Percentiles rank a stretch among this genome's conserved stretches.
Evolutionary conservation across 2,797 vertebrate species (phyloP).

Genomic region (Danio kyathit): DNA sequence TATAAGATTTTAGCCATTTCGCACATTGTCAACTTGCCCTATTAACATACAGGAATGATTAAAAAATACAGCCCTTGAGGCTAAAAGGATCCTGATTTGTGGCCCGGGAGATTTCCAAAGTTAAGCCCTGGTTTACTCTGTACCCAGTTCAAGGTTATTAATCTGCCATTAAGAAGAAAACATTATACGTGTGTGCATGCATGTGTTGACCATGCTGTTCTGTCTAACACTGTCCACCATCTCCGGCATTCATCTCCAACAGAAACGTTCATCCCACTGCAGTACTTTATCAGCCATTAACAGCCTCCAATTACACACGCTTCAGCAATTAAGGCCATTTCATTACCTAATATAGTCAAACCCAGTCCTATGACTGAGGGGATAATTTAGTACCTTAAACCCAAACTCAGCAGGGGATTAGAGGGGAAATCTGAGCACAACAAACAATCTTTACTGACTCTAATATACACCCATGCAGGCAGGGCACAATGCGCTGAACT

Average conservation of each 20-base stretch:
- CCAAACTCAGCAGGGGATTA: conserved; percentile 74
- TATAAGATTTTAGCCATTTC: background rate
- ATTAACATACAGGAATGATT: background rate
- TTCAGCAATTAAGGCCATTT: conserved; percentile 88
- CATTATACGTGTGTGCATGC: conserved; percentile 16
- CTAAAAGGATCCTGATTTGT: background rate
- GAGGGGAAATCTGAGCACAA: conserved; percentile 67
- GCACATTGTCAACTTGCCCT: background rate
- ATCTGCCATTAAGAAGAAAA: conserved; percentile 20
- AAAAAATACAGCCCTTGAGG: background rate
- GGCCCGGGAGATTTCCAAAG: background rate
- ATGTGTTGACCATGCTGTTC: conserved; percentile 54
- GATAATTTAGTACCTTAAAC: conserved; percentile 79
- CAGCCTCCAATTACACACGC: conserved; percentile 83
- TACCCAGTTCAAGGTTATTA: conserved; percentile 29
- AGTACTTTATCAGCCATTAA: conserved; percentile 87
- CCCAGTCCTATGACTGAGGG: conserved; percentile 80
- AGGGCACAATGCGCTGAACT: conserved; percentile 87
- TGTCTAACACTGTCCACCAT: conserved; percentile 51
- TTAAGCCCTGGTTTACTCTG: conserved; percentile 12
- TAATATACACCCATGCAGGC: conserved; percentile 79
- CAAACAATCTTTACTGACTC: conserved; percentile 86
- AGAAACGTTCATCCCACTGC: conserved; percentile 72
- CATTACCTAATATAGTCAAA: conserved; percentile 85
- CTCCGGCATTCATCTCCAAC: conserved; percentile 79